Evolutionary conservation across 1,140 invertebrate genomes (phyloP), one percentile per base, ranked within the genome.

Genomic region (Temnothorax curvispinosus): DNA sequence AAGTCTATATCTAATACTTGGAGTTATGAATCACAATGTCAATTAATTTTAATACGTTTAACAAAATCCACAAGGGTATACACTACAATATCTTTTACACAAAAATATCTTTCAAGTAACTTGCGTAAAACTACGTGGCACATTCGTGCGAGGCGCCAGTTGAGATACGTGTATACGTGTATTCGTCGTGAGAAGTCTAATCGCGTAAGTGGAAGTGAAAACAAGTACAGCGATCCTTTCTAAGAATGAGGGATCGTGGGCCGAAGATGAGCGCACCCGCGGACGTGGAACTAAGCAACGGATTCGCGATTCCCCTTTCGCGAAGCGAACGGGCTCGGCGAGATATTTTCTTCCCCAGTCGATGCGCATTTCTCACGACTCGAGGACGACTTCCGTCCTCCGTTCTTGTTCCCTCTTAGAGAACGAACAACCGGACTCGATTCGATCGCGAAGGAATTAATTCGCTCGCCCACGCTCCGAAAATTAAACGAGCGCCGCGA

Each of bases 131-230:
- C n/a, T 67, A 44, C 47, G 15, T 15, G 41, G 13, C 13, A 21
- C 8, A 8, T 38, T 88, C 67, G 75, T 85, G 84, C 58, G 82
- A 58, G 76, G 60, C 41, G 47, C 38, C n/a, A 50, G 64, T 67
- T 35, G 67, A 58, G 69, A 77, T 69, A 67, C 85, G 21, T 21
- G 21, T 21, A 21, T n/a, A n/a, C n/a, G 90, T 81, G 89, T 38
- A 74, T 64, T 89, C 71, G 32, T 27, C 87, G 90, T 80, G 86
- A 91, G 86, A 65, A 27, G 52, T 93, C 92, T 94, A 95, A 95
- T 95, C 93, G 94, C 91, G 90, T 95, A 94, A 94, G 94, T 91
- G 91, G 94, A 95, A 95, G 93, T 93, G 93, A 93, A 94, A 95
- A 94, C 94, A 91, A 93, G 93, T 93, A 88, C 87, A 93, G 91